Evolutionary conservation across 2,888 invertebrate species (phyloP).

Genomic region (Ectemnius continuus): DNA sequence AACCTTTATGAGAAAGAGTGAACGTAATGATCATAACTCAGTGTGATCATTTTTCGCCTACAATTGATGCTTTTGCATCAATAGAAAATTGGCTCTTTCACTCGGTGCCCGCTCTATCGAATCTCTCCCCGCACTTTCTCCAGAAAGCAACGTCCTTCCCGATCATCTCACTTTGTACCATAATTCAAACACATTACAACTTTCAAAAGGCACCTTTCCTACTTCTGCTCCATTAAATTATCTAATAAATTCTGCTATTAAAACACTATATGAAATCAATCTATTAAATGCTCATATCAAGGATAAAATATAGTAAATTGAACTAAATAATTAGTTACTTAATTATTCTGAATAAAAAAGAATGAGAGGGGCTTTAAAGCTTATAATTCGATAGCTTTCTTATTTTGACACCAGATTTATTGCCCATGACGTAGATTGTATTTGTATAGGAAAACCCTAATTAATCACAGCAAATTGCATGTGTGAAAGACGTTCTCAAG

Average conservation of each 20-base stretch:
- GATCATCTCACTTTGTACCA: too few species aligned
- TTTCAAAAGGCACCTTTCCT: background rate
- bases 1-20: too few species aligned
- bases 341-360: background rate
- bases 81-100: background rate
- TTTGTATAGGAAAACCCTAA: too few species aligned
- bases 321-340: background rate
- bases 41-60: too few species aligned
- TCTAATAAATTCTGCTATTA: background rate
- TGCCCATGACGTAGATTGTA: too few species aligned
- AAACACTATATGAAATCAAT: too few species aligned
- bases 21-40: too few species aligned
- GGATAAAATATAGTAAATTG: background rate
- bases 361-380: too few species aligned
- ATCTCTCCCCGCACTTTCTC: background rate
- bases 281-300: background rate
- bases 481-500: too few species aligned
- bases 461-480: too few species aligned
- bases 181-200: background rate
- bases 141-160: background rate
- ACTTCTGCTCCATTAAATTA: background rate
- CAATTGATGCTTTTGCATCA: background rate
- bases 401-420: too few species aligned
- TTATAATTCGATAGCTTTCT: too few species aligned
- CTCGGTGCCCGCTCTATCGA: background rate